These are phyloP conservation scores for Artibeus jamaicensis DNA, from an alignment of 2,797 vertebrate species.

Conservation along the genomic window DNA sequence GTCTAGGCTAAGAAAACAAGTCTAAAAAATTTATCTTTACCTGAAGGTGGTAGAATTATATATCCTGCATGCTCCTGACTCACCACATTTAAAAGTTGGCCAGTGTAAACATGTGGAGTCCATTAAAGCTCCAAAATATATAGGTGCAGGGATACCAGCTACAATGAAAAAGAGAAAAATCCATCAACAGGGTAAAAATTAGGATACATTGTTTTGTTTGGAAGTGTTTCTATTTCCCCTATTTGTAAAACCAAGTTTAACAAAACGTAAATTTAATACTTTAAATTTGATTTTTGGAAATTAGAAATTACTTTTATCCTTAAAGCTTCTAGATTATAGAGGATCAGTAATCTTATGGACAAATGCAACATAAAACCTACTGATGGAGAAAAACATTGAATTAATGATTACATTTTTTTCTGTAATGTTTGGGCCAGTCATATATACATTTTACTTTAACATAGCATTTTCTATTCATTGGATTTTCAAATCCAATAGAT, in stretches of 20 bases:
- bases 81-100: slow-evolving; percentile 87
- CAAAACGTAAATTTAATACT: background rate
- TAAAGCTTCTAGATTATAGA: slow-evolving; percentile 18
- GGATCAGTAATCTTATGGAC: background rate
- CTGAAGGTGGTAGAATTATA: slow-evolving; percentile 85
- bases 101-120: slow-evolving; percentile 93
- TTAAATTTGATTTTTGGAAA: slow-evolving; percentile 7
- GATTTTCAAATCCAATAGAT: background rate
- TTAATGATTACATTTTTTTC: background rate
- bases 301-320: background rate
- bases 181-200: background rate
- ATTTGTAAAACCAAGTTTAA: background rate
- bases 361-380: background rate
- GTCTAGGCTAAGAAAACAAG: background rate
- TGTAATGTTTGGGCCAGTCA: background rate
- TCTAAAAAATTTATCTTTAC: slow-evolving; percentile 46
- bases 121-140: slow-evolving; percentile 92
- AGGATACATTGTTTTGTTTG: background rate
- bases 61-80: slow-evolving; percentile 89
- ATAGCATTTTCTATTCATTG: background rate
- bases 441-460: background rate
- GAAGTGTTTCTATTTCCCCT: background rate
- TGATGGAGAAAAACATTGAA: background rate
- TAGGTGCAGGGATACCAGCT: slow-evolving; percentile 95
- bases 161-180: slow-evolving; percentile 45